phyloP scores from a whole-genome alignment of 2,113 vertebrate genomes.

The Rattus rattus region DNA sequence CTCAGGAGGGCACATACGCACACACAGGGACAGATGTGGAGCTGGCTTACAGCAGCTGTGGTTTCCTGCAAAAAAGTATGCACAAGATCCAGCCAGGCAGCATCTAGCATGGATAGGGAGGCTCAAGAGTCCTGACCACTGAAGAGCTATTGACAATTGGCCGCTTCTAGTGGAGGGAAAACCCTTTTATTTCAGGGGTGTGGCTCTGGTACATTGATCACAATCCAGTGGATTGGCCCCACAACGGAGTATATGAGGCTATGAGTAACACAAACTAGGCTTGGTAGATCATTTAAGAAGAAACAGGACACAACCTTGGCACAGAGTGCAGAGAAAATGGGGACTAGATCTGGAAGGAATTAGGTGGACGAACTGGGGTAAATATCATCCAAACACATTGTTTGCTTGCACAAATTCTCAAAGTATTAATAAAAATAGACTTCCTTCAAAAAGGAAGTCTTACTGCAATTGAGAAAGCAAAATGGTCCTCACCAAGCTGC shows the following conservation, averaged over 20 bases:
- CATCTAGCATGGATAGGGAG: background rate
- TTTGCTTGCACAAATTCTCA: background rate
- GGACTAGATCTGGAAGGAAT: background rate
- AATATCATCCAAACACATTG: background rate
- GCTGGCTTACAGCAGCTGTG: background rate
- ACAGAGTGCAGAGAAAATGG: background rate
- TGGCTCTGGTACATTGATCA: background rate
- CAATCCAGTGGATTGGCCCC: background rate
- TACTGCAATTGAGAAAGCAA: background rate
- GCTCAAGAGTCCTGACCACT: background rate
- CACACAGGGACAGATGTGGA: background rate
- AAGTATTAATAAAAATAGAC: background rate
- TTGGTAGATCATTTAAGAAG: background rate
- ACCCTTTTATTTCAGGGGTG: background rate
- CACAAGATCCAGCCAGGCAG: background rate
- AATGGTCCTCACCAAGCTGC: too few relatives aligned
- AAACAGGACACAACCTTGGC: background rate
- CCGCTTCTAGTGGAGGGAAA: background rate
- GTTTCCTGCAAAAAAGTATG: background rate
- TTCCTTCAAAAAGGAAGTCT: background rate
- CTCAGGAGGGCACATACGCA: background rate
- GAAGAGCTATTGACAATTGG: background rate
- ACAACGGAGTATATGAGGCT: too few relatives aligned
- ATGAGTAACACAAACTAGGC: background rate
- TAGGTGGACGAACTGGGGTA: background rate